These are phyloP conservation scores for Dicaeum eximium DNA, from an alignment of 2,113 vertebrate genomes.

Conservation along the genomic window DNA sequence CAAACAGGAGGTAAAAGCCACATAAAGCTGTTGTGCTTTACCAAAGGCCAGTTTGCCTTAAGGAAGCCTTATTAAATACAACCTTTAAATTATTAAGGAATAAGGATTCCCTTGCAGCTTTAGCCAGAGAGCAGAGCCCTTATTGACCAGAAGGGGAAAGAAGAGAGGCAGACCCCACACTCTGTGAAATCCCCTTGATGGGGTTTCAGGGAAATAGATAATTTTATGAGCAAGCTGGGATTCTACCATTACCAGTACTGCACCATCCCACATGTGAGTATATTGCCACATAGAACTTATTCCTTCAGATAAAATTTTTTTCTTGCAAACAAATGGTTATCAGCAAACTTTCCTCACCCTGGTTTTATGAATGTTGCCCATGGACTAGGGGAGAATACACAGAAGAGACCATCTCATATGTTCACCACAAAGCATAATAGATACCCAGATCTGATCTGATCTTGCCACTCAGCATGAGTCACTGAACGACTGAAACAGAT, in stretches of 20 bases:
- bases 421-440: neutral
- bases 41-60: neutral
- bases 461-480: neutral
- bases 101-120: neutral
- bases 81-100: neutral
- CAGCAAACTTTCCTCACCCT: neutral
- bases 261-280: neutral
- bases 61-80: neutral
- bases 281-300: neutral
- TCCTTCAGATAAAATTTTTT: neutral
- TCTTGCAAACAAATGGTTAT: neutral
- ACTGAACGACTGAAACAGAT: neutral
- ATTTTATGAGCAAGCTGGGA: neutral
- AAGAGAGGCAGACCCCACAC: neutral
- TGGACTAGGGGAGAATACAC: neutral
- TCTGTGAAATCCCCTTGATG: neutral
- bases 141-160: neutral
- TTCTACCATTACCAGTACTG: neutral
- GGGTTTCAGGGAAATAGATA: neutral
- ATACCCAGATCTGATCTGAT: neutral
- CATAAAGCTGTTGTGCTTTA: neutral
- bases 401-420: neutral
- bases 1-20: neutral
- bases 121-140: neutral
- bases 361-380: neutral